Conservation (phyloP, 2,113 vertebrate species). For the Otocyon megalotis region DNA sequence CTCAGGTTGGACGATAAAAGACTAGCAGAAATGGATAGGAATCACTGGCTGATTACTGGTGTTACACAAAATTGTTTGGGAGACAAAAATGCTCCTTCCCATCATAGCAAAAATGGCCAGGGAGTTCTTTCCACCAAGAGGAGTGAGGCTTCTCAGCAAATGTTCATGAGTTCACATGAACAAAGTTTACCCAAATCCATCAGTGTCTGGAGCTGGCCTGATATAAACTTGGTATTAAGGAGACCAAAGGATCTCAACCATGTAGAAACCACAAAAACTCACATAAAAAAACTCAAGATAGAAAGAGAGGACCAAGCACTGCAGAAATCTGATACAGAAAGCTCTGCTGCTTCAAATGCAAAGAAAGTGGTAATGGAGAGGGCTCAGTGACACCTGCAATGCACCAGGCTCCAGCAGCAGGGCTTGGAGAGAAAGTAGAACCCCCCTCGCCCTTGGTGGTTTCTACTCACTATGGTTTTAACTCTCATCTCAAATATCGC, state of each 20-base stretch:
- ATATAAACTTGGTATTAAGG: neutral
- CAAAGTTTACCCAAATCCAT: neutral
- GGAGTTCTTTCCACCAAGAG: neutral
- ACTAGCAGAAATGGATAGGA: neutral
- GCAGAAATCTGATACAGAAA: neutral
- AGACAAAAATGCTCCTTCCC: neutral
- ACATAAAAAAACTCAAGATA: neutral
- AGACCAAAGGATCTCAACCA: neutral
- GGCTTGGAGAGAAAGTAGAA: neutral
- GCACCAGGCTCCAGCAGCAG: neutral
- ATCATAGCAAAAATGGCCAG: neutral
- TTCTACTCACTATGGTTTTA: neutral
- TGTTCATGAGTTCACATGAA: neutral
- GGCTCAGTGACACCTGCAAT: no score
- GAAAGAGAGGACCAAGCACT: neutral
- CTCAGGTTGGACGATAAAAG: neutral
- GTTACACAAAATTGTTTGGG: neutral
- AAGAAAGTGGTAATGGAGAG: neutral
- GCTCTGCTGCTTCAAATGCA: neutral
- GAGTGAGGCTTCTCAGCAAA: neutral
- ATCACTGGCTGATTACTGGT: neutral
- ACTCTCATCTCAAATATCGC: neutral
- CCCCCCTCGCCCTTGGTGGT: accelerated
- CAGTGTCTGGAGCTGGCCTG: neutral
- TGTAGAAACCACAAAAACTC: neutral